phyloP scores from a whole-genome alignment of 2,797 vertebrate genomes.

The Crenichthys baileyi region DNA sequence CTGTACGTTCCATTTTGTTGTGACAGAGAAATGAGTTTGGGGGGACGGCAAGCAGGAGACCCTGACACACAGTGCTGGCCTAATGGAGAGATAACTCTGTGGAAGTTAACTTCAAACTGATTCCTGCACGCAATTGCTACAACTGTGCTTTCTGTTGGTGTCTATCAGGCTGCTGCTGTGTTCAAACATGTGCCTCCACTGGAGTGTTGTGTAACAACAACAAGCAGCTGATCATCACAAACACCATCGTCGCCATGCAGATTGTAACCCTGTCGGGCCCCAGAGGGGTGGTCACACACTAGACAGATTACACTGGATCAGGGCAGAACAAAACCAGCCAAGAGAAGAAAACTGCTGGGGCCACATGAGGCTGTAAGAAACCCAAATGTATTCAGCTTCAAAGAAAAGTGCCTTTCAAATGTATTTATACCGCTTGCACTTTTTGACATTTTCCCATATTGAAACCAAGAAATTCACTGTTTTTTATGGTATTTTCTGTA shows the following conservation, averaged over 20 bases:
- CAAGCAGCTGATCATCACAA: conserved; percentile 63
- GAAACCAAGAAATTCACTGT: not conserved
- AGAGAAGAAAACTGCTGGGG: conserved; percentile 3
- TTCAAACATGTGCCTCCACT: conserved; percentile 47
- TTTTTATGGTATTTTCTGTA: not conserved
- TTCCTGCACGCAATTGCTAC: conserved; percentile 6
- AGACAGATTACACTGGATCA: conserved; percentile 18
- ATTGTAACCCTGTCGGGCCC: conserved; percentile 22
- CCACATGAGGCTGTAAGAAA: conserved; percentile 38
- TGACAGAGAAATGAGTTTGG: conserved; percentile 19
- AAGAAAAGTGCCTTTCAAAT: not conserved
- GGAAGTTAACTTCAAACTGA: conserved; percentile 29
- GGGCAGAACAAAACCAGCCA: conserved; percentile 25
- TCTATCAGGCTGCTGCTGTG: conserved; percentile 25
- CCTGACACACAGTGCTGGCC: conserved; percentile 18
- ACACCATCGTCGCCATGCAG: conserved; percentile 45
- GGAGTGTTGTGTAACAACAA: conserved; percentile 60
- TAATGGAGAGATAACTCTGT: conserved; percentile 9
- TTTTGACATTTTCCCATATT: not conserved
- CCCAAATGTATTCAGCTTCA: conserved; percentile 11
- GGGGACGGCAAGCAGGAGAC: conserved; percentile 13
- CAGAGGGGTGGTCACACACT: conserved; percentile 37
- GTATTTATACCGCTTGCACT: not conserved
- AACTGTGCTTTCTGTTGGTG: conserved; percentile 2
- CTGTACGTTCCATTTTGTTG: conserved; percentile 16